Conservation (phyloP, 2,888 invertebrate species). For the Diogma glabrata region DNA sequence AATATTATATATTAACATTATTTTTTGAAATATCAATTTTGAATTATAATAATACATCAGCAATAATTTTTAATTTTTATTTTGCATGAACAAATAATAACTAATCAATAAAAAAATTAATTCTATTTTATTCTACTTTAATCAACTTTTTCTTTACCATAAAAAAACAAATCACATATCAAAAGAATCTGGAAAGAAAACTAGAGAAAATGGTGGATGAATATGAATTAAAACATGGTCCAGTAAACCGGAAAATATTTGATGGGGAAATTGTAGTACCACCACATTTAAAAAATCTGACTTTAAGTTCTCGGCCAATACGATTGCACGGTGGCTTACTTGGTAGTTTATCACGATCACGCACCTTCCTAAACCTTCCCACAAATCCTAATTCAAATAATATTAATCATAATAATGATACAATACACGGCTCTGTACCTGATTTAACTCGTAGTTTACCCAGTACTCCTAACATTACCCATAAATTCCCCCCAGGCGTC, state of each 20-base stretch:
- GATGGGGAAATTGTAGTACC: slow-evolving; percentile 32
- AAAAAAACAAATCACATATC: too few relatives aligned
- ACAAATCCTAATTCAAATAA: slow-evolving; percentile 18
- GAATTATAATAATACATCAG: too few relatives aligned
- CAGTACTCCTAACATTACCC: slow-evolving; percentile 26
- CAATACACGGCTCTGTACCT: slow-evolving; percentile 33
- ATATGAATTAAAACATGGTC: slow-evolving; percentile 26
- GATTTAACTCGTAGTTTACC: slow-evolving; percentile 35
- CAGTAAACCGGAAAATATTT: slow-evolving; percentile 26
- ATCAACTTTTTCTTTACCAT: too few relatives aligned
- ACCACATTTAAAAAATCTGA: slow-evolving; percentile 25
- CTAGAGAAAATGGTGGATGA: slow-evolving; percentile 27
- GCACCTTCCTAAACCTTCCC: slow-evolving; percentile 41
- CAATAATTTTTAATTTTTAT: too few relatives aligned
- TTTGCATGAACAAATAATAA: slow-evolving; percentile 4
- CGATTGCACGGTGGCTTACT: slow-evolving; percentile 36
- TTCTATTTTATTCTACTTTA: slow-evolving; percentile 2
- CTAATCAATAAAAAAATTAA: slow-evolving; percentile 5
- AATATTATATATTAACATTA: too few relatives aligned
- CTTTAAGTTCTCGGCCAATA: slow-evolving; percentile 20
- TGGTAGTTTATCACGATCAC: slow-evolving; percentile 43
- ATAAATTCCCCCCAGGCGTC: neutral
- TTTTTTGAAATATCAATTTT: too few relatives aligned
- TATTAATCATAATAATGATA: slow-evolving; percentile 15
- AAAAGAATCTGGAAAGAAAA: slow-evolving; percentile 56